Base-by-base conservation (phyloP, 2,113 vertebrate genomes). In the Eleginops maclovinus region DNA sequence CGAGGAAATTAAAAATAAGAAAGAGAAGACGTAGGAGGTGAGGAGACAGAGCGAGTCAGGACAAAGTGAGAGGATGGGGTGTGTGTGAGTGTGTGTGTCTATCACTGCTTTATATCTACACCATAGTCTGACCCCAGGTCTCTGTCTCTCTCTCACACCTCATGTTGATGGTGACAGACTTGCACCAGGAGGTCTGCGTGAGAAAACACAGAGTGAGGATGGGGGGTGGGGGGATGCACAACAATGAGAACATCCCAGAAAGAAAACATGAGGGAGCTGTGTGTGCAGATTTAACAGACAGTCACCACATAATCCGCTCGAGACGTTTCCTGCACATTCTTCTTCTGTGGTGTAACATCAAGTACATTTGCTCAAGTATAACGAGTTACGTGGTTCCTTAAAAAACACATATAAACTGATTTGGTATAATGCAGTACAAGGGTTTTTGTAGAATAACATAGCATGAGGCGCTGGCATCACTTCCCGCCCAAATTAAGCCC, bases 241-340 rank as follows among this genome's bases (percentile, higher is more conserved):
- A 75, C 68, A 77, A 82, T 54, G 71, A 78, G 73, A 83, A 74
- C 87, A 88, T 62, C 76, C 74, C 61, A 51, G 64, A 84, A 82
- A 69, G 87, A 78, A 89, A 92, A 87, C 80, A 72, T 78, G 75
- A 79, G 86, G 84, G 70, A 91, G 83, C 91, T 93, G 88, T 4
- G 75, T 72, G 81, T 84, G 85, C 86, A 86, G 16, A 78, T 89
- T 83, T 58, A 67, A 71, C 71, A 50, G 47, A 88, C 83, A 63
- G 80, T 86, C 86, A 79, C 83, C 89, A 81, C 80, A 85, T 72
- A 63, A 73, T 44, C 47, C 0, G 12, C 53, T 22, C 24, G 16
- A 9, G 81, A 72, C 13, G 54, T 63, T 79, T 85, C 85, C 84
- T 85, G 85, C 78, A 69, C 78, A 44, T 28, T 13, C 47, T 70